Evolutionary conservation across 1,140 invertebrate genomes (phyloP).

Genomic region (Stenopsyche tienmushanensis): DNA sequence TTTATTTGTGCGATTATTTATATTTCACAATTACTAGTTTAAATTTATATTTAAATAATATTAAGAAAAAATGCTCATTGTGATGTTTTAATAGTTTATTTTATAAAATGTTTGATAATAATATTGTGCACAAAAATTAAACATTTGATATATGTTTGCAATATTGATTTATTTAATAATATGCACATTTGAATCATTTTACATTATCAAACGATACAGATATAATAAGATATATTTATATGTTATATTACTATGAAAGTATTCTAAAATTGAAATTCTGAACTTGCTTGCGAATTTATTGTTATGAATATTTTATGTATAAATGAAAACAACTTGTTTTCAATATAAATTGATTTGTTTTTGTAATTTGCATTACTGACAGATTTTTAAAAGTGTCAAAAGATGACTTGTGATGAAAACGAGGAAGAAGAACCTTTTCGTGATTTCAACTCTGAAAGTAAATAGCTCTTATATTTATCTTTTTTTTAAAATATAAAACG

Average conservation of each 20-base stretch:
- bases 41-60: too few relatives aligned
- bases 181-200: too few relatives aligned
- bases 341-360: background rate
- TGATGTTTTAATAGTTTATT: too few relatives aligned
- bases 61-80: too few relatives aligned
- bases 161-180: too few relatives aligned
- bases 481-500: background rate
- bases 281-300: background rate
- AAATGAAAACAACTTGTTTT: background rate
- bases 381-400: background rate
- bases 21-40: too few relatives aligned
- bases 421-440: constrained; percentile 2
- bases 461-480: background rate
- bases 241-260: background rate
- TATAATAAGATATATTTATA: background rate
- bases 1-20: too few relatives aligned
- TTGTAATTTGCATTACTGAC: background rate
- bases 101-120: too few relatives aligned
- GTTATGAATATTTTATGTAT: background rate
- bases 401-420: background rate
- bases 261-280: background rate
- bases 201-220: background rate
- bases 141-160: too few relatives aligned
- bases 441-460: background rate
- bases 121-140: too few relatives aligned